Conservation (phyloP, 2,797 vertebrate genomes). For the Manis javanica region DNA sequence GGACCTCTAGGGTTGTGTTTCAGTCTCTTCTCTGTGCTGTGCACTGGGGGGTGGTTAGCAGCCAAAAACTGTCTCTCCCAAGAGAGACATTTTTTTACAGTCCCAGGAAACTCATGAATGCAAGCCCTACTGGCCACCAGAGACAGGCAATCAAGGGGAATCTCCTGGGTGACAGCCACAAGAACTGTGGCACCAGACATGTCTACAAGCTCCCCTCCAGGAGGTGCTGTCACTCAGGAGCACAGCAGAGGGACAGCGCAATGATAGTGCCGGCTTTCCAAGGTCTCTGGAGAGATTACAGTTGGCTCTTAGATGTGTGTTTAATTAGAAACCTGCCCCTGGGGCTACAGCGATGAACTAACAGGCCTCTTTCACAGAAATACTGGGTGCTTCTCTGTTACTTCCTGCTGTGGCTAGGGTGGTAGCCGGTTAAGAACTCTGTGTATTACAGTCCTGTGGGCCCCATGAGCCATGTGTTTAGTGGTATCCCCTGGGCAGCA, state of each 20-base stretch:
- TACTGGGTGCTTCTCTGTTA: background rate
- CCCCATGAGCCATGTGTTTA: background rate
- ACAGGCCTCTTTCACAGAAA: background rate
- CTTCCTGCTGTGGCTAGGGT: background rate
- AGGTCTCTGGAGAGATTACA: background rate
- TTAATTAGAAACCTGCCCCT: background rate
- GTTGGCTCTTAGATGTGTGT: background rate
- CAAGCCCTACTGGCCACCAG: background rate
- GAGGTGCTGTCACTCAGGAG: no score
- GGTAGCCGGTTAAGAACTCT: background rate
- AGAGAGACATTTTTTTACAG: background rate
- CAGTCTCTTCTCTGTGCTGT: background rate
- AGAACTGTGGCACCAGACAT: background rate
- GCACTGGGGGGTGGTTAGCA: background rate
- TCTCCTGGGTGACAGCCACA: background rate
- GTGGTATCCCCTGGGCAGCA: background rate
- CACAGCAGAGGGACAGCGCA: background rate
- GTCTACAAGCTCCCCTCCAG: background rate
- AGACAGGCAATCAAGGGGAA: background rate
- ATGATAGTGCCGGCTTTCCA: background rate
- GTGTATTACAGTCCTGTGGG: background rate
- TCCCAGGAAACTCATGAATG: background rate
- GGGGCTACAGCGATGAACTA: background rate
- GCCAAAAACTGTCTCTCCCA: background rate
- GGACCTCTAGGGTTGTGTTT: background rate